Percentiles rank a stretch among this genome's conserved stretches.
phyloP scores from a whole-genome alignment of 2,113 vertebrate species.

The Salvator merianae region DNA sequence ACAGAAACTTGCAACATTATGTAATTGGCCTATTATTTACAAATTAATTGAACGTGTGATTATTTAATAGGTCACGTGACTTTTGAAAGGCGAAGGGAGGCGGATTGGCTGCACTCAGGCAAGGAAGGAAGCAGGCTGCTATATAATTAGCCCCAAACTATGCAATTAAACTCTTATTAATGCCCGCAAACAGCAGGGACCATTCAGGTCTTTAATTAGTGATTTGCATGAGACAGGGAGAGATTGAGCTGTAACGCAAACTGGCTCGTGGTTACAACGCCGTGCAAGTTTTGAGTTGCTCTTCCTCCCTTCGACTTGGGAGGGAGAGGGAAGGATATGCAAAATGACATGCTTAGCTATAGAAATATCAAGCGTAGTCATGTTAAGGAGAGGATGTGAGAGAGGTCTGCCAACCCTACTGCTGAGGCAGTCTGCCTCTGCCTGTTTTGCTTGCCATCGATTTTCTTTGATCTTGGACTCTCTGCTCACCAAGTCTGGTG shows the following conservation, averaged over 20 bases:
- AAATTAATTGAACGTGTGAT: slow-evolving; percentile 4
- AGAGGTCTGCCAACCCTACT: neutral
- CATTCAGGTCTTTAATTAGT: slow-evolving; percentile 74
- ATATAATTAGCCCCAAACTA: slow-evolving; percentile 71
- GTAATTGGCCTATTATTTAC: slow-evolving; percentile 64
- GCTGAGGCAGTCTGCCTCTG: too few species aligned
- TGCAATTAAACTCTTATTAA: slow-evolving; percentile 76
- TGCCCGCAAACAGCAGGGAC: slow-evolving; percentile 71
- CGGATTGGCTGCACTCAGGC: slow-evolving; percentile 52
- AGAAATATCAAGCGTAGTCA: slow-evolving; percentile 27
- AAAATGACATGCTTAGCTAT: neutral
- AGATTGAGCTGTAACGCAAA: slow-evolving; percentile 49
- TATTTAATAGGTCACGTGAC: slow-evolving; percentile 47
- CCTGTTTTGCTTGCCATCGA: neutral
- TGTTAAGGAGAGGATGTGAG: neutral
- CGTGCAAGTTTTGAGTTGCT: slow-evolving; percentile 27
- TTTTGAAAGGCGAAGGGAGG: slow-evolving; percentile 42
- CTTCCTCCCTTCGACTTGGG: slow-evolving; percentile 11
- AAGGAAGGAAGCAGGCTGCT: slow-evolving; percentile 57
- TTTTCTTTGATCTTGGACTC: neutral
- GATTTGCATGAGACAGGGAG: slow-evolving; percentile 67
- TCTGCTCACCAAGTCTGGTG: neutral
- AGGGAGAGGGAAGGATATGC: slow-evolving; percentile 13
- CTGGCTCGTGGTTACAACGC: slow-evolving; percentile 28
- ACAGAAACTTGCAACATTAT: slow-evolving; percentile 17